phyloP scores from a whole-genome alignment of 2,797 vertebrate genomes.

The Protosalanx chinensis region DNA sequence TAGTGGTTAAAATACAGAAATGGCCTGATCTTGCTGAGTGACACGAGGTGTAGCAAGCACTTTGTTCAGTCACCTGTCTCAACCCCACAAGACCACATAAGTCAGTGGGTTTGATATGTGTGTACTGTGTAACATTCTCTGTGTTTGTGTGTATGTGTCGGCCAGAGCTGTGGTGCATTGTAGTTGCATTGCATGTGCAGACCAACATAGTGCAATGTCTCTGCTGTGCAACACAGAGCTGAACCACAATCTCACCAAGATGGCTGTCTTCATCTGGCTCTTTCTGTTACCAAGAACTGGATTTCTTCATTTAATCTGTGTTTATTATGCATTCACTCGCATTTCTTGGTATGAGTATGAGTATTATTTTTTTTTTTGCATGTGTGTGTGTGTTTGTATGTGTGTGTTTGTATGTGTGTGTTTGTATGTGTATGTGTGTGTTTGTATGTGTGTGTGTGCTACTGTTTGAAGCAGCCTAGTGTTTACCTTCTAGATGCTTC shows the following conservation, averaged over 20 bases:
- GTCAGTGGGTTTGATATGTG: not conserved
- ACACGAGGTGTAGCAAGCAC: not conserved
- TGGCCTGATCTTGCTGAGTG: not conserved
- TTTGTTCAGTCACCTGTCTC: not conserved
- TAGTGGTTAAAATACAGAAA: not conserved
- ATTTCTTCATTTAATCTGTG: too few species aligned
- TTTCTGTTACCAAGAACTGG: too few species aligned
- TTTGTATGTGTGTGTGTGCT: not conserved
- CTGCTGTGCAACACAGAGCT: slow-evolving; percentile 82
- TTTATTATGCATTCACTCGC: too few species aligned
- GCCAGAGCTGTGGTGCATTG: slow-evolving; percentile 80
- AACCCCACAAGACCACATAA: not conserved
- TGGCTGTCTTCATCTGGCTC: not conserved
- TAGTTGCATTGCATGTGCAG: slow-evolving; percentile 85
- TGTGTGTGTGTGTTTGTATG: not conserved
- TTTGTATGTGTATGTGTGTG: not conserved
- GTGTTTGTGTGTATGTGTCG: slow-evolving; percentile 70
- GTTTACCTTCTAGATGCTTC: slow-evolving; percentile 18
- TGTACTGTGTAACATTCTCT: slow-evolving; percentile 66
- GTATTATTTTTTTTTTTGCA: not conserved
- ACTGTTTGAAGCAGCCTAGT: slow-evolving; percentile 9
- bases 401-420: too few species aligned
- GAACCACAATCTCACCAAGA: slow-evolving; percentile 23
- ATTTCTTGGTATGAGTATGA: too few species aligned
- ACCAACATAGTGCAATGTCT: slow-evolving; percentile 78